Base-by-base conservation (phyloP, 2,888 invertebrate species). In the Heteromyza rotundicornis region DNA sequence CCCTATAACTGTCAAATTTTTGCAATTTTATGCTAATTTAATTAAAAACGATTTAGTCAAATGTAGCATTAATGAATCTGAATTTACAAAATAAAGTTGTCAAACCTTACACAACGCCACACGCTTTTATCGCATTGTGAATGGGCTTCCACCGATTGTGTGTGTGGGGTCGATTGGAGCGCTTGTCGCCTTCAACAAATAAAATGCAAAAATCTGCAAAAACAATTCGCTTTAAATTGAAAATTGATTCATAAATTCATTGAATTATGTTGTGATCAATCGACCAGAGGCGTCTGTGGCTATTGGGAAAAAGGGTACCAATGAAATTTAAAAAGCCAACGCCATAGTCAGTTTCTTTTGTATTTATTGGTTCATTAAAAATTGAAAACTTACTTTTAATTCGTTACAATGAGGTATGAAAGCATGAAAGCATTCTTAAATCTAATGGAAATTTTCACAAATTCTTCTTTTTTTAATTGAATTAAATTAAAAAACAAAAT, bases 321-420 rank as follows among this genome's bases (percentile, higher is more conserved):
- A 32, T 8, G 12, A 5, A 32, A 32, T 32, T 32, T 12, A 12
- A 5, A 8, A 8, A n/a, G n/a, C n/a, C n/a, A 32, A 12, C 12
- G 12, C 32, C 5, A 53, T 32, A 53, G 16, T 53, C 12, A 32
- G 2, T n/a, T 53, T 53, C 19, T 51, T 51, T 12, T 1, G 7
- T 32, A 24, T 32, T 2, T 53, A n/a, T n/a, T n/a, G n/a, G n/a
- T n/a, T n/a, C n/a, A n/a, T n/a, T n/a, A n/a, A n/a, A n/a, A n/a
- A n/a, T n/a, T n/a, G 32, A 17, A 20, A 17, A 19, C 22, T 22
- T 40, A 55, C 2, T 17, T n/a, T 22, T 1, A 19, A 55, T 55
- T 55, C 55, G 36, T 36, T 55, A 40, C 55, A 55, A 55, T 55
- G 36, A 20, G 55, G 40, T 55, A 40, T 55, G 55, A 40, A 23